phyloP scores from a whole-genome alignment of 2,888 invertebrate genomes.

The Dicycla oo region DNA sequence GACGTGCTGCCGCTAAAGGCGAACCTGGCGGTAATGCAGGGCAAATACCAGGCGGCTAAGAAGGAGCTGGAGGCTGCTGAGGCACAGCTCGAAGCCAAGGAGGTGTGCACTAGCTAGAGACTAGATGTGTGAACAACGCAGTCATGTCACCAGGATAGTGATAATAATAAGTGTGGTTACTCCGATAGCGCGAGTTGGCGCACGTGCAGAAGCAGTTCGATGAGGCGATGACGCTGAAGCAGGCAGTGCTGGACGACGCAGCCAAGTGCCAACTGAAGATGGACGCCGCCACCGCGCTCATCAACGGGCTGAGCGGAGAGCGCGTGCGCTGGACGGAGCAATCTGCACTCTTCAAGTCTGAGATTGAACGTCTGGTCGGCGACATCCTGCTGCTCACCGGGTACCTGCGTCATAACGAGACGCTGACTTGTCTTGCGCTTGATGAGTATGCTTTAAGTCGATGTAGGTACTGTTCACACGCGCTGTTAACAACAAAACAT shows the following conservation, averaged over 20 bases:
- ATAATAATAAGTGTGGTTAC: slow-evolving; percentile 12
- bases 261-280: slow-evolving; percentile 96
- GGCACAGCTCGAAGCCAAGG: slow-evolving; percentile 87
- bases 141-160: neutral
- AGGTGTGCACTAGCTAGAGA: slow-evolving; percentile 75
- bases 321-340: slow-evolving; percentile 97
- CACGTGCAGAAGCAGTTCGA: slow-evolving; percentile 93
- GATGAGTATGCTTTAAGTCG: slow-evolving; percentile 3
- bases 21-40: slow-evolving; percentile 94
- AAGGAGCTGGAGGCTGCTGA: slow-evolving; percentile 91
- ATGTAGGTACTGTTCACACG: neutral
- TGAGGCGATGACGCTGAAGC: slow-evolving; percentile 92
- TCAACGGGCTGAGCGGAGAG: slow-evolving; percentile 96
- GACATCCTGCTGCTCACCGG: slow-evolving; percentile 96
- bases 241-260: slow-evolving; percentile 94
- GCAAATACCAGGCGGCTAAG: slow-evolving; percentile 92
- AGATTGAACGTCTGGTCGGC: slow-evolving; percentile 95
- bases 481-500: neutral
- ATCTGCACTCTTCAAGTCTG: slow-evolving; percentile 94
- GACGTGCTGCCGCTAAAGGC: slow-evolving; percentile 96
- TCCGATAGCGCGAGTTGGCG: slow-evolving; percentile 86
- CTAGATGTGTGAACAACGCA: neutral
- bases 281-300: slow-evolving; percentile 96
- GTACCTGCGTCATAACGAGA: slow-evolving; percentile 65
- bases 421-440: neutral